A percentile compares a stretch with the other conserved stretches of the same genome.
phyloP scores from a whole-genome alignment of 2,797 vertebrate species.

The Paguma larvata region DNA sequence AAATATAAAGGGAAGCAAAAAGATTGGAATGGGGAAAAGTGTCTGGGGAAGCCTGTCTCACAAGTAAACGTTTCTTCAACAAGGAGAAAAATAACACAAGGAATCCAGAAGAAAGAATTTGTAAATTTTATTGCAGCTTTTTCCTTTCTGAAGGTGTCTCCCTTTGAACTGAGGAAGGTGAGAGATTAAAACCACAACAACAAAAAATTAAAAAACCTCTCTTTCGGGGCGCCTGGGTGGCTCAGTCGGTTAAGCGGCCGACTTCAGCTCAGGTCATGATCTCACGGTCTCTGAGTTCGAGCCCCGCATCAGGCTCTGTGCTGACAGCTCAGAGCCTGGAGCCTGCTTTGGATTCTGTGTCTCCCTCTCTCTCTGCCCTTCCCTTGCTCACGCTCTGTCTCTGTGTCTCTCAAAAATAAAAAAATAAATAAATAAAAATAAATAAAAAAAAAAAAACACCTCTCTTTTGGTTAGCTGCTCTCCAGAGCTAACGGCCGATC shows the following conservation, averaged over 20 bases:
- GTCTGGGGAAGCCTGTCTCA: background rate
- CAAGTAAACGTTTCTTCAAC: background rate
- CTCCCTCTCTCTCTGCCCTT: too few relatives aligned
- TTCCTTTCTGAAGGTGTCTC: slow-evolving; percentile 33
- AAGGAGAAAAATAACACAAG: background rate
- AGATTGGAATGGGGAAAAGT: background rate
- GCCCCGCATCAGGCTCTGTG: too few relatives aligned
- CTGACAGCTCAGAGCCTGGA: too few relatives aligned
- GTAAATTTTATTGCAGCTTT: background rate
- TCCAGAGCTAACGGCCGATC: background rate
- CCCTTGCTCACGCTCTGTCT: too few relatives aligned
- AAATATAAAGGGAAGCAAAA: background rate
- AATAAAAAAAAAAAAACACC: too few relatives aligned
- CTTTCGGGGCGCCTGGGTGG: too few relatives aligned
- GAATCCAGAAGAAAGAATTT: background rate
- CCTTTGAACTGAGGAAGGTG: slow-evolving; percentile 26
- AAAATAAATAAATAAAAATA: too few relatives aligned
- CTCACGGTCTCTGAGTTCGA: too few relatives aligned
- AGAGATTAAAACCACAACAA: background rate
- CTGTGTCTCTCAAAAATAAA: too few relatives aligned
- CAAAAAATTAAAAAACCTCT: background rate
- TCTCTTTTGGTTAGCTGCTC: background rate
- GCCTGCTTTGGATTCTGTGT: too few relatives aligned
- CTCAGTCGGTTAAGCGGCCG: too few relatives aligned
- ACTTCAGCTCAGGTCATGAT: too few relatives aligned